These are phyloP conservation scores for Hymenochirus boettgeri DNA, from an alignment of 2,113 vertebrate species.

Conservation along the genomic window DNA sequence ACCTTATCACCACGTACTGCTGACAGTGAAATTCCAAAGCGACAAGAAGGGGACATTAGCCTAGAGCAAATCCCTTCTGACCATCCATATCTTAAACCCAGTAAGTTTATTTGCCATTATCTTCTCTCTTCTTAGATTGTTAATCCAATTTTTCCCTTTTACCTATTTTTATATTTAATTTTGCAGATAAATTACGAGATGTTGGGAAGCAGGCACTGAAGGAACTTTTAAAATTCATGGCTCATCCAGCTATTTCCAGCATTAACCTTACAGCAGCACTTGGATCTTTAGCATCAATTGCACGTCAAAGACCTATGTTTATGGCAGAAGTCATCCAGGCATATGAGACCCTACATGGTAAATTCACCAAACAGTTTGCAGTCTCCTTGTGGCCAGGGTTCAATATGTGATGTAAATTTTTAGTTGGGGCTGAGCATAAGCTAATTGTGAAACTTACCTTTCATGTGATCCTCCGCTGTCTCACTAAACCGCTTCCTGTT, in stretches of 20 bases:
- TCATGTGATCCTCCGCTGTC: no score
- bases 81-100: constrained; percentile 82
- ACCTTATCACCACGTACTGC: constrained; percentile 76
- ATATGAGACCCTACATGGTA: constrained; percentile 87
- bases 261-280: constrained; percentile 91
- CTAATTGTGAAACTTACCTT: no score
- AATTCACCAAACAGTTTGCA: constrained; percentile 4
- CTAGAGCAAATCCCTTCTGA: constrained; percentile 83
- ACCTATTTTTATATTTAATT: accelerated
- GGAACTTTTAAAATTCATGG: constrained; percentile 94
- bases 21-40: constrained; percentile 80
- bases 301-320: constrained; percentile 91
- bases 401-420: no score
- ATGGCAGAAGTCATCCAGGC: constrained; percentile 95
- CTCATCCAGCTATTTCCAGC: constrained; percentile 90
- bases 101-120: constrained; percentile 53
- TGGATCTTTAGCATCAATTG: constrained; percentile 84
- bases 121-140: not conserved
- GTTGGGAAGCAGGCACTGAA: constrained; percentile 82
- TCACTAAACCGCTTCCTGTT: no score
- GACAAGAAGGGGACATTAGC: constrained; percentile 85
- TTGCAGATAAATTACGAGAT: constrained; percentile 71
- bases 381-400: accelerated
- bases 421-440: no score
- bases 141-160: not conserved